Conservation (phyloP, 2,888 invertebrate species). For the Drosophila koepferae region DNA sequence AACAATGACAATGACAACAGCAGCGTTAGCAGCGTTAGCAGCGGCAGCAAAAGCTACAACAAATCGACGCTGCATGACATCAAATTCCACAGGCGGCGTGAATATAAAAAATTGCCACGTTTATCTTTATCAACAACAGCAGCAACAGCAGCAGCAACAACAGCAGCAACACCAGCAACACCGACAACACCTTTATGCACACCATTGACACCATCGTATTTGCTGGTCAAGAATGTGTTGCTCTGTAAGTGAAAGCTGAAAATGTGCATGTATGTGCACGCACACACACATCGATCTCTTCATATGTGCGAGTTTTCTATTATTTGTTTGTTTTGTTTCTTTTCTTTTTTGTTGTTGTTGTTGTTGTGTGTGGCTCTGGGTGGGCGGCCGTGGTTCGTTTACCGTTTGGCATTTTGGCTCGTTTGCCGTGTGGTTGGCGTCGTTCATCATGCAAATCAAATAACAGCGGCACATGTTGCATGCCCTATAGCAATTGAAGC, state of each 20-base stretch:
- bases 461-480: conserved; percentile 29
- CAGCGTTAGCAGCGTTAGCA: conserved; percentile 4
- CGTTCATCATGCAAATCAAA: conserved; percentile 52
- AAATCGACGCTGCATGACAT: conserved; percentile 68
- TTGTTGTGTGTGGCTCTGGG: not conserved
- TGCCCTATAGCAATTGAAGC: conserved; percentile 11
- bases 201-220: conserved; percentile 55
- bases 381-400: conserved; percentile 43
- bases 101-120: conserved; percentile 76
- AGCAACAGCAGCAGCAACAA: conserved; percentile 25
- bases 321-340: not conserved
- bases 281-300: not conserved
- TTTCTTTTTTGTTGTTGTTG: not conserved
- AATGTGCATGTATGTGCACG: conserved; percentile 7
- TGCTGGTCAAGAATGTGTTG: conserved; percentile 80
- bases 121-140: conserved; percentile 61
- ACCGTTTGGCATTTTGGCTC: conserved; percentile 36
- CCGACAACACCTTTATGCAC: conserved; percentile 21
- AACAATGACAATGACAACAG: conserved; percentile 55
- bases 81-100: conserved; percentile 75
- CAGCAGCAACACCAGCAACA: conserved; percentile 15
- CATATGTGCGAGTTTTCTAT: conserved; percentile 4
- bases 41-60: conserved; percentile 26
- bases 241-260: conserved; percentile 78
- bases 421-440: conserved; percentile 28